Evolutionary conservation across 2,888 invertebrate genomes (phyloP), one percentile per base, ranked within the genome.

Genomic region (Agrilus cyanescens): DNA sequence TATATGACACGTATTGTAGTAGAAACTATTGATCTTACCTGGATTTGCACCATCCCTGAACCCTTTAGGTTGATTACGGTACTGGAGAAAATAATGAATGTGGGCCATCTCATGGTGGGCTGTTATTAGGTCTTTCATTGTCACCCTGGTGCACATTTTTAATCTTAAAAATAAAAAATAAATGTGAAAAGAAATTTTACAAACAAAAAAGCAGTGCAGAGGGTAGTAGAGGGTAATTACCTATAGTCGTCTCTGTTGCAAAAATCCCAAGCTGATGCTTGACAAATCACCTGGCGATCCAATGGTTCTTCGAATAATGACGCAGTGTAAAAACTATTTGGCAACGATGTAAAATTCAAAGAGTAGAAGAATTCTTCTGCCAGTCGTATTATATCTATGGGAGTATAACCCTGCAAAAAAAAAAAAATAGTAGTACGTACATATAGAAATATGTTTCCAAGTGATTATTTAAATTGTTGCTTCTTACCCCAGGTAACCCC

Each of bases 261-360:
- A 66, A 93, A 93, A 67, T 93, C 91, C 87, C 93, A 93, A 0
- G 93, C 90, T 0, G 91, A 88, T 0, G 93, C 89, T 55, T 91
- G 88, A 61, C 94, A 94, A 40, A 88, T 75, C 1, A 87, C 74
- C 10, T 81, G 78, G 8, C 85, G 69, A 55, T 86, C 85, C 0
- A 76, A 66, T 0, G 87, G 87, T 62, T 90, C 85, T 53, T 84
- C 81, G 33, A 94, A 68, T 25, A 94, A 73, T 4, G 93, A 93
- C 48, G 84, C 78, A 0, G 78, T 75, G 89, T 93, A 94, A 69
- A 94, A 94, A 57, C 86, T 83, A 2, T 80, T 76, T 0, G 93
- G 88, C 72, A 94, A 75, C 2, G 80, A 79, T 0, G 83, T 83
- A 75, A 94, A 78, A 60, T 93, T 93, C 60, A 94, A 73, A 0